Base-by-base conservation (phyloP, 2,888 invertebrate species). In the Luffia ferchaultella region DNA sequence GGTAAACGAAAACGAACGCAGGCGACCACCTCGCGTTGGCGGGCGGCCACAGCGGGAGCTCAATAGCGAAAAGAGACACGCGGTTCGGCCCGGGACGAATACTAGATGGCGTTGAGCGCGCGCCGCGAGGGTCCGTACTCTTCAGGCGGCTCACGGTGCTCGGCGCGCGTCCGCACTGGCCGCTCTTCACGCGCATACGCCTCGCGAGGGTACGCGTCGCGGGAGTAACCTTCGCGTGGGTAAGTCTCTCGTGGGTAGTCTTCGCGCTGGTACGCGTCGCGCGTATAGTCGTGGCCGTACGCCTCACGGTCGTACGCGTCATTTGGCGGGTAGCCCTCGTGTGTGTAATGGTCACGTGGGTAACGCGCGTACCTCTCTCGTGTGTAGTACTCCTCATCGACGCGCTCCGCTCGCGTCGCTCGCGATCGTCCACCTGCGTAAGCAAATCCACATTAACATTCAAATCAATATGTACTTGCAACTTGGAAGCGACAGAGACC, bases 31-130 rank as follows among this genome's bases (percentile, higher is more conserved):
- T 53, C 54, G 57, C 53, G 48, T 53, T 16, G 7, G 19, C 16
- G 19, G 46, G 9, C 18, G 46, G 19, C 19, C 9, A 15, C 40
- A 15, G 40, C 7, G 7, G 43, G 45, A 17, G 45, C 17, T 16
- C 30, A 16, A 18, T 17, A 18, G 17, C 15, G 45, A 40, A 50
- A 43, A 46, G 45, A 40, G 42, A 18, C 42, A 44, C 48, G 50
- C 50, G 49, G 52, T 44, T 20, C 48, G 49, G 52, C 52, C 51
- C n/a, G 53, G 53, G 50, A 45, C 69, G 71, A 70, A 68, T 68
- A 75, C 88, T 90, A 91, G 76, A 91, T 90, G 72, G 90, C 91
- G 78, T 91, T 91, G 63, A 90, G 87, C 61, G 89, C 89, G 65
- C 91, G 86, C 54, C 90, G 85, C 61, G 90, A 88, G 43, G 89